A percentile compares a stretch with the other conserved stretches of the same genome.
phyloP scores from a whole-genome alignment of 1,140 invertebrate genomes.

The Hormaphis cornu region DNA sequence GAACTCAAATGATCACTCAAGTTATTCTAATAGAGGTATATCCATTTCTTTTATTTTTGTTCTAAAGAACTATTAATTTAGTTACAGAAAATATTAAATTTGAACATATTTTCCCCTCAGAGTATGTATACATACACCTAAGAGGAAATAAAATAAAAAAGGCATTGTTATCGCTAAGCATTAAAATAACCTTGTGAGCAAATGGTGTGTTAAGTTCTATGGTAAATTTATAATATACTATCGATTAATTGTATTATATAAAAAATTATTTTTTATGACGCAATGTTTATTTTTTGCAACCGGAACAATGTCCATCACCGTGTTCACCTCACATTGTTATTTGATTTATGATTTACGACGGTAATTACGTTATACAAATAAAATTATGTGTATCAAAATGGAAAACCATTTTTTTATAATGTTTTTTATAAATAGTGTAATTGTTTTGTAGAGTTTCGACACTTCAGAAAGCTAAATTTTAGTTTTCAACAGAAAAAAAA shows the following conservation, averaged over 20 bases:
- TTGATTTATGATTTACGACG: not conserved
- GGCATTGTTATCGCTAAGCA: not conserved
- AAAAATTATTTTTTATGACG: not conserved
- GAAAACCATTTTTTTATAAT: not conserved
- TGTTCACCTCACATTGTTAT: not conserved
- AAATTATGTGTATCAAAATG: constrained; percentile 9
- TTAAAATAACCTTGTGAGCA: not conserved
- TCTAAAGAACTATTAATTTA: too few species aligned
- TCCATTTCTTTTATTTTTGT: too few species aligned
- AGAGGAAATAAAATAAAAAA: constrained; percentile 14
- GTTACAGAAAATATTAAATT: too few species aligned
- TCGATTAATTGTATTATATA: not conserved
- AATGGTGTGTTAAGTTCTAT: not conserved
- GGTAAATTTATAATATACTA: not conserved
- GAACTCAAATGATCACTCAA: too few species aligned
- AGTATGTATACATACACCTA: not conserved
- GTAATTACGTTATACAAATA: not conserved
- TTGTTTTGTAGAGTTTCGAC: not conserved
- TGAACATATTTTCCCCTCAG: too few species aligned
- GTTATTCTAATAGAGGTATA: too few species aligned
- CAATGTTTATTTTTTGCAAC: not conserved
- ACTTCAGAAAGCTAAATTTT: not conserved
- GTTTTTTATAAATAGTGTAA: constrained; percentile 12
- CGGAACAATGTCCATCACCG: constrained; percentile 12
- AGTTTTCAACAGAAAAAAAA: not conserved